Base-by-base conservation (phyloP, 2,113 vertebrate species). In the Paedocypris sp. region DNA sequence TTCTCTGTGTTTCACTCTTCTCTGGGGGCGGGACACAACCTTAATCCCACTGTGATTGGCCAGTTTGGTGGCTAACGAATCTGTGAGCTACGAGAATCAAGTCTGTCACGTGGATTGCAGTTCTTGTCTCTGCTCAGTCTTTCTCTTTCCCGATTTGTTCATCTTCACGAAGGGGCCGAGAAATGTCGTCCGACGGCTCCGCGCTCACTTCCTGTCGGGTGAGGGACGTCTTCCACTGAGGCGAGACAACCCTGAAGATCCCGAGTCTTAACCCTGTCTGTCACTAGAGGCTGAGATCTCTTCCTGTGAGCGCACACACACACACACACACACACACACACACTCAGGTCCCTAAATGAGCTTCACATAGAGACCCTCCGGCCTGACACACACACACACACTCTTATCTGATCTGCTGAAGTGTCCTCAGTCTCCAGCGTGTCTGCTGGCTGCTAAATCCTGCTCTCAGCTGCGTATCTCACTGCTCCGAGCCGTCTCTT, bases 401-500 rank as follows among this genome's bases (percentile, higher is more conserved):
- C 16, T 50, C 64, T 77, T 80, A 86, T 85, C 83, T 80, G 79
- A 82, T 83, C 67, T 66, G 12, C 25, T 79, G 45, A 79, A 81
- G 80, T 77, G 82, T 78, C 66, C 42, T 52, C 64, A 68, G 84
- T 83, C 85, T 87, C 85, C 83, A 81, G 79, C 83, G 71, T 80
- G 85, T 87, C 85, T 85, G 66, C 79, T 80, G 77, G 62, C 79
- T 75, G 66, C 53, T 73, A 65, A 66, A 71, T 69, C 48, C 64
- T 70, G 68, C 72, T 69, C 65, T 60, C 43, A 63, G 64, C 69
- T 57, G 47, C 31, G 11, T 41, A 51, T 84, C 83, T 86, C 85
- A 46, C 63, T 47, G 68, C 65, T 69, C 65, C 25, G 66, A 73
- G 65, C 65, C 62, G 12, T 61, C 15, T 31, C 50, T 70, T 73